Evolutionary conservation across 1,140 invertebrate genomes (phyloP).

Genomic region (Zaprionus nigranus): DNA sequence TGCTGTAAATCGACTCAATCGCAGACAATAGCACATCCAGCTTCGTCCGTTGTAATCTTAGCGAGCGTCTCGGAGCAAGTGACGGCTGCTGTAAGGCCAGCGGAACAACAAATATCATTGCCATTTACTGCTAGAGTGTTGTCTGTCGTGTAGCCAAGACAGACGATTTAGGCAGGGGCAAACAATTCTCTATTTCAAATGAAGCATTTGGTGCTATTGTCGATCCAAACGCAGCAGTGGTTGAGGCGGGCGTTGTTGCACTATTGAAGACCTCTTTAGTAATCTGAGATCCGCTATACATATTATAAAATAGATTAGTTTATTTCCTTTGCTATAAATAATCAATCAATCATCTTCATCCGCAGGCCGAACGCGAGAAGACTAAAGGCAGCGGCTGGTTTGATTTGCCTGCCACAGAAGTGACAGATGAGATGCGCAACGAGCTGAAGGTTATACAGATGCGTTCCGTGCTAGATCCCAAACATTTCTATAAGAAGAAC

Average conservation of each 20-base stretch:
- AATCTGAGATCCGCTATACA: constrained; percentile 62
- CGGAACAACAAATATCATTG: constrained; percentile 57
- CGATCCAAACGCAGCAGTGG: constrained; percentile 32
- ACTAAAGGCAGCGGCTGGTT: constrained; percentile 95
- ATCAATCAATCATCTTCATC: constrained; percentile 13
- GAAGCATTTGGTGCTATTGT: constrained; percentile 50
- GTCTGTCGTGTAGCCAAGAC: constrained; percentile 33
- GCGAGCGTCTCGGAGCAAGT: constrained; percentile 51
- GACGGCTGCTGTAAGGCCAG: constrained; percentile 79
- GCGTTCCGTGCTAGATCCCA: constrained; percentile 96
- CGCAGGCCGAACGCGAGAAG: constrained; percentile 88
- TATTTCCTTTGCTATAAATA: not conserved
- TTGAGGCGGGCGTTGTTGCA: constrained; percentile 33
- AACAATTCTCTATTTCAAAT: constrained; percentile 40
- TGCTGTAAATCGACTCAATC: constrained; percentile 46
- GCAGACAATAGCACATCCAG: constrained; percentile 39
- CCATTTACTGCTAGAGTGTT: constrained; percentile 58
- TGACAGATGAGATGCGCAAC: constrained; percentile 94
- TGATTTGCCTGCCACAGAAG: constrained; percentile 92
- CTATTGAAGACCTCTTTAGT: constrained; percentile 84
- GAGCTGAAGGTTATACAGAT: constrained; percentile 95
- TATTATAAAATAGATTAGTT: not conserved
- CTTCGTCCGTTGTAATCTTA: constrained; percentile 84
- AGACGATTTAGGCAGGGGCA: constrained; percentile 57
- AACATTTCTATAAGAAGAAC: constrained; percentile 97